These are phyloP conservation scores for Sebastes miniatus DNA, from an alignment of 2,797 vertebrate species.

Conservation along the genomic window DNA sequence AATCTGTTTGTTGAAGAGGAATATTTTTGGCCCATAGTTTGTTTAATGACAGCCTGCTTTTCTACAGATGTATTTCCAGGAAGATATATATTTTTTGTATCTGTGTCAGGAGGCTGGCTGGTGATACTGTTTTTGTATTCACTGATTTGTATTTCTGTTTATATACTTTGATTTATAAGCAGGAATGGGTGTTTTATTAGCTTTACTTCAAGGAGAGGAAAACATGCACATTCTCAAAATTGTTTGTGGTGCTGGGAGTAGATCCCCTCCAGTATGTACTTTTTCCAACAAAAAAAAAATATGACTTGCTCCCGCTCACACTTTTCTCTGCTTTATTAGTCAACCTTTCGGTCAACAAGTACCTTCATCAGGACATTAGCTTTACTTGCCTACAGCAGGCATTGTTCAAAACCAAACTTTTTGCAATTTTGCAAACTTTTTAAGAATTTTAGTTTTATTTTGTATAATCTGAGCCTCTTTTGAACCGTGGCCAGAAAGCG, in stretches of 20 bases:
- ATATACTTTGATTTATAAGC: conserved; percentile 6
- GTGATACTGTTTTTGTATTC: conserved; percentile 37
- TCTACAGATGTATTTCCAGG: conserved; percentile 52
- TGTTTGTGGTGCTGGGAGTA: too few species aligned
- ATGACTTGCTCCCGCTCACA: too few species aligned
- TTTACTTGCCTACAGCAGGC: conserved; percentile 34
- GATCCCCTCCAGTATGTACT: too few species aligned
- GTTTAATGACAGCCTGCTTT: conserved; percentile 40
- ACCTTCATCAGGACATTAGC: conserved; percentile 16
- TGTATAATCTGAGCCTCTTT: neutral
- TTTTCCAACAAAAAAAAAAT: too few species aligned
- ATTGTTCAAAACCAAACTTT: conserved; percentile 31
- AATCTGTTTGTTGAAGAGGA: conserved; percentile 8
- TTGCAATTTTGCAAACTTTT: neutral
- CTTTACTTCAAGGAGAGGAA: conserved; percentile 39
- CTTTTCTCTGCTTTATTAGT: too few species aligned
- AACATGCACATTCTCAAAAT: too few species aligned
- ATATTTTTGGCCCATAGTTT: conserved; percentile 34
- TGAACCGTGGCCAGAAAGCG: neutral
- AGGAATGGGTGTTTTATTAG: conserved; percentile 29
- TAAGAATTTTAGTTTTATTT: neutral
- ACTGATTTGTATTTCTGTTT: conserved; percentile 20
- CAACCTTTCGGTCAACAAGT: too few species aligned
- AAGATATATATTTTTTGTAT: conserved; percentile 61
- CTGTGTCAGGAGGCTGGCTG: conserved; percentile 21